phyloP scores from a whole-genome alignment of 1,140 invertebrate species.

The Drosophila tsacasi region DNA sequence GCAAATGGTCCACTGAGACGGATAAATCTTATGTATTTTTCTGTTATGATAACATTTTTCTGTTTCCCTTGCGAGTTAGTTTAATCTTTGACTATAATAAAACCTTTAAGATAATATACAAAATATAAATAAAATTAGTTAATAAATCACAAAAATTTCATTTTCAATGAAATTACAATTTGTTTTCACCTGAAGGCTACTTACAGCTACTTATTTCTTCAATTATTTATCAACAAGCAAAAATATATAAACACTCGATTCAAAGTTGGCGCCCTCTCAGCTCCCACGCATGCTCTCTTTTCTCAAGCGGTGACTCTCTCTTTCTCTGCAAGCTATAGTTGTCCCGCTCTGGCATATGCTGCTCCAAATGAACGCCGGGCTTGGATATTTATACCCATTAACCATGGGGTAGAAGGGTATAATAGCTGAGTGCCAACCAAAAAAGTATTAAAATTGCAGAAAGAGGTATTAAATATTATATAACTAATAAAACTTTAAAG shows the following conservation, averaged over 20 bases:
- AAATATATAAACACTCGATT: conserved; percentile 22
- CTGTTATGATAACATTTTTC: neutral
- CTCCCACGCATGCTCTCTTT: conserved; percentile 20
- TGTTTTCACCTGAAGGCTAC: neutral
- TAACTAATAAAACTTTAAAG: no score
- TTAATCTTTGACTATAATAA: neutral
- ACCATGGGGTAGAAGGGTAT: neutral
- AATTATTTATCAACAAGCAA: conserved; percentile 10
- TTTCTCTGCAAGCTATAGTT: neutral
- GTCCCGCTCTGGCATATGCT: conserved; percentile 35
- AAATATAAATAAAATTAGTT: neutral
- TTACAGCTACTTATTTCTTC: conserved; percentile 5
- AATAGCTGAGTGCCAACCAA: neutral
- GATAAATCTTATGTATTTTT: conserved; percentile 1
- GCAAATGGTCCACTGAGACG: neutral
- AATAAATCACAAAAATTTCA: neutral
- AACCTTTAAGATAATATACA: neutral
- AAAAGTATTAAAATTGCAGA: neutral
- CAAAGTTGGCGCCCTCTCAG: conserved; percentile 51
- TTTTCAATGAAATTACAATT: neutral
- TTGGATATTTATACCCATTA: conserved; percentile 13
- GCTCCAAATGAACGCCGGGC: conserved; percentile 25
- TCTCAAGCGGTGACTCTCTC: neutral
- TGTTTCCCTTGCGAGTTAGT: no score
- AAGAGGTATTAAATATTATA: no score